Conservation (phyloP, 2,113 vertebrate species). For the Vanacampus margaritifer region DNA sequence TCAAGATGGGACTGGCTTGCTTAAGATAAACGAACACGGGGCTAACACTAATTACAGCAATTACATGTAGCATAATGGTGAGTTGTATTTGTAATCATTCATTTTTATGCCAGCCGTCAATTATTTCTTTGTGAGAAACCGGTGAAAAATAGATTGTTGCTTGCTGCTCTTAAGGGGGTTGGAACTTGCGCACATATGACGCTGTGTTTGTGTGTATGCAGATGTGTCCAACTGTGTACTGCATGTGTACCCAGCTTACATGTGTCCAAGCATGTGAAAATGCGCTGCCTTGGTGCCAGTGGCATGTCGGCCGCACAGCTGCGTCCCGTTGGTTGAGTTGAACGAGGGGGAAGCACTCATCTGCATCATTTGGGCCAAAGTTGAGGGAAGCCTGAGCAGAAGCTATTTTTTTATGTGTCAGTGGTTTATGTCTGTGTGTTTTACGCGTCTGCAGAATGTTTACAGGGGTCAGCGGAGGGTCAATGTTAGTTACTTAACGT, state of each 20-base stretch:
- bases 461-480: conserved; percentile 17
- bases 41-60: too few species aligned
- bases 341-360: conserved; percentile 63
- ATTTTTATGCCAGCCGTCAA: too few species aligned
- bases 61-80: too few species aligned
- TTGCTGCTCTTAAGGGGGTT: not conserved
- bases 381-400: conserved; percentile 44
- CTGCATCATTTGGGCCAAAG: conserved; percentile 52
- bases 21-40: too few species aligned
- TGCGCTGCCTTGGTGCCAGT: conserved; percentile 50
- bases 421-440: conserved; percentile 23
- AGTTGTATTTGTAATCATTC: too few species aligned
- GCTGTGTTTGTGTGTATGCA: conserved; percentile 2
- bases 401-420: conserved; percentile 5
- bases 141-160: too few species aligned
- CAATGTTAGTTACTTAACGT: not conserved
- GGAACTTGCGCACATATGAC: not conserved
- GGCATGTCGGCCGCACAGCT: conserved; percentile 54
- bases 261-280: conserved; percentile 34
- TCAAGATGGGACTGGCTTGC: too few species aligned
- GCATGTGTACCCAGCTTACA: conserved; percentile 25
- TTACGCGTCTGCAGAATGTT: conserved; percentile 20
- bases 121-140: too few species aligned
- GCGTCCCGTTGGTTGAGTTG: conserved; percentile 64
- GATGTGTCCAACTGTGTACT: not conserved